Percentiles rank a stretch among this genome's conserved stretches.
phyloP scores from a whole-genome alignment of 2,888 invertebrate genomes.

The Drosophila niveifrons region DNA sequence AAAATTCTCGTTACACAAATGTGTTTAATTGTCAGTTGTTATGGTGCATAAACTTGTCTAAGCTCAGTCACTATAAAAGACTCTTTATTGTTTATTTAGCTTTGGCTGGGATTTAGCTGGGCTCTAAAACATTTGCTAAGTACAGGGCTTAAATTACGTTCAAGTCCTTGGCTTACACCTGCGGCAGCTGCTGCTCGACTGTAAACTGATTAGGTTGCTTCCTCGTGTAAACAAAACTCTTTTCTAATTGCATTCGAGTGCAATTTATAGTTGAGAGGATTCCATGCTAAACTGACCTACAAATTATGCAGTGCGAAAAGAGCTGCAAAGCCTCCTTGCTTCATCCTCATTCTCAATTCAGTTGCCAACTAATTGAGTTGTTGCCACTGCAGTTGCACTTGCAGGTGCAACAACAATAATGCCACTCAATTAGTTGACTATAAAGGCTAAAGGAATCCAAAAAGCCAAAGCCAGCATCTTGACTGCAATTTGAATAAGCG shows the following conservation, averaged over 20 bases:
- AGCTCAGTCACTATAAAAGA: conserved; percentile 4
- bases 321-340: conserved; percentile 28
- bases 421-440: conserved; percentile 70
- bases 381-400: conserved; percentile 48
- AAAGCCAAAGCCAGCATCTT: conserved; percentile 55
- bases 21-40: not conserved
- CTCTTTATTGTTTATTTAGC: not conserved
- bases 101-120: not conserved
- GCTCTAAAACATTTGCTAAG: conserved; percentile 5
- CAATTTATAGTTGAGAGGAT: conserved; percentile 59
- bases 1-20: too few relatives aligned
- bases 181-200: not conserved
- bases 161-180: conserved; percentile 8
- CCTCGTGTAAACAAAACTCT: conserved; percentile 25
- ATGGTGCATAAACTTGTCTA: not conserved
- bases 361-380: conserved; percentile 68
- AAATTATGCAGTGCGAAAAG: conserved; percentile 70
- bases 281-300: conserved; percentile 54
- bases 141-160: conserved; percentile 5
- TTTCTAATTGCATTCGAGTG: conserved; percentile 59
- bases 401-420: conserved; percentile 35
- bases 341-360: conserved; percentile 2
- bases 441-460: conserved; percentile 29
- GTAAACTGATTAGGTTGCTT: conserved; percentile 4
- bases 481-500: conserved; percentile 68